Evolutionary conservation across 2,888 invertebrate species (phyloP).

Genomic region (Tryphoninae sp.): DNA sequence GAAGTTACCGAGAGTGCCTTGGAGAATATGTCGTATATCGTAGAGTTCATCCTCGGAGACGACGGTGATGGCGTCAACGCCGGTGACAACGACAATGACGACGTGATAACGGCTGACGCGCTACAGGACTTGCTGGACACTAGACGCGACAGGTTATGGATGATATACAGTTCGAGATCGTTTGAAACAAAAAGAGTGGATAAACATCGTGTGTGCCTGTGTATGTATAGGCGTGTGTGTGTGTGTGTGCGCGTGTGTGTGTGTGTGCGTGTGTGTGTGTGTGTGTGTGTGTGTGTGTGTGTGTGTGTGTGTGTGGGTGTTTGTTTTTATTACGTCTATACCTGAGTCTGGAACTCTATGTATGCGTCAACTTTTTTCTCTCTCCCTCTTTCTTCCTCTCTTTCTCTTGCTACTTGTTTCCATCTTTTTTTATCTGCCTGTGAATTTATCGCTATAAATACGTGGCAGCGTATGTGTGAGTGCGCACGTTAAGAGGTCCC

Average conservation of each 20-base stretch:
- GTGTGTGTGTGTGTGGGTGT: no score
- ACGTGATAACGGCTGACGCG: constrained; percentile 50
- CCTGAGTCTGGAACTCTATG: no score
- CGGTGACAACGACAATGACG: constrained; percentile 51
- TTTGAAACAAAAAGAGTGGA: no score
- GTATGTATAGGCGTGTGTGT: no score
- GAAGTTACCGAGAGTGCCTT: constrained; percentile 50
- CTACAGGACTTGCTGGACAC: constrained; percentile 70
- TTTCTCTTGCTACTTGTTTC: constrained; percentile 76
- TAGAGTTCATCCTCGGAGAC: constrained; percentile 20
- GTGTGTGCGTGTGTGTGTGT: no score
- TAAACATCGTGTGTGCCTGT: no score
- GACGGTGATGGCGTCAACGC: neutral
- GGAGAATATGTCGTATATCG: constrained; percentile 50
- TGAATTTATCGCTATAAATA: constrained; percentile 46
- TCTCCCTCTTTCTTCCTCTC: no score
- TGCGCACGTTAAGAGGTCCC: constrained; percentile 67
- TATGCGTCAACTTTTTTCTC: no score
- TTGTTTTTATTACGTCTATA: no score
- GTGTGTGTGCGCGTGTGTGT: no score
- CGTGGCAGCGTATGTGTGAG: constrained; percentile 26
- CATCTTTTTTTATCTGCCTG: constrained; percentile 58
- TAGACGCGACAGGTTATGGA: constrained; percentile 73
- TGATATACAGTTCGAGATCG: no score
- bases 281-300: no score